Base-by-base conservation (phyloP, 2,797 vertebrate genomes). In the Poecilia velifera region DNA sequence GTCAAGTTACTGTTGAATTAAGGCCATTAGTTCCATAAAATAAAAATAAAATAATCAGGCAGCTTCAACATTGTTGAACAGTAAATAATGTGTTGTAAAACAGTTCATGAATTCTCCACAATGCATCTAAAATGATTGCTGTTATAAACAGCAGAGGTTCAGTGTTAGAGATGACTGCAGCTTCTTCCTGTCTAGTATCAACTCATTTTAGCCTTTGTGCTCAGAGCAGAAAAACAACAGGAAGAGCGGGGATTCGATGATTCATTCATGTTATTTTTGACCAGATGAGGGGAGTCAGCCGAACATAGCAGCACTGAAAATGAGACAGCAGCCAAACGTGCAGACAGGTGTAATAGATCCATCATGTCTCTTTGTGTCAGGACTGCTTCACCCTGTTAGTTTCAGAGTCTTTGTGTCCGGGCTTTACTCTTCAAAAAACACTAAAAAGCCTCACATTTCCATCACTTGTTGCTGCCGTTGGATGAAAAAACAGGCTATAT, bases 201-300 rank as follows among this genome's bases (percentile, higher is more conserved):
- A 2, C 34, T 25, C 4, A 39, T 53, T 14, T 34, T 41, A 51
- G 49, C 49, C 34, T 36, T n/a, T 6, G 22, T n/a, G 22, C 49
- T 55, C 20, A 41, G 13, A 18, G 22, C 39, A 28, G 68, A 28
- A 71, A 71, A 18, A 68, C 46, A 70, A 57, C 76, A 57, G n/a
- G n/a, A 25, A 55, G 7, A 34, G 76, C 22, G 28, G 64, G 47
- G 20, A 46, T 57, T 25, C 12, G 28, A 74, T 79, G 72, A 49
- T 43, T 79, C 59, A 66, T 64, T 79, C 25, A 20, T 36, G 39
- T 79, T 73, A 49, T 79, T 41, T 73, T 51, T 28, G 55, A 64
- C 51, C n/a, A 57, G 77, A 79, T 45, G 16, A 31, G 8, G 75
- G 22, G 34, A 68, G 22, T 49, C 75, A 18, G 55, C 45, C 31